Evolutionary conservation across 2,888 invertebrate genomes (phyloP).

Genomic region (Ophion slaviceki): DNA sequence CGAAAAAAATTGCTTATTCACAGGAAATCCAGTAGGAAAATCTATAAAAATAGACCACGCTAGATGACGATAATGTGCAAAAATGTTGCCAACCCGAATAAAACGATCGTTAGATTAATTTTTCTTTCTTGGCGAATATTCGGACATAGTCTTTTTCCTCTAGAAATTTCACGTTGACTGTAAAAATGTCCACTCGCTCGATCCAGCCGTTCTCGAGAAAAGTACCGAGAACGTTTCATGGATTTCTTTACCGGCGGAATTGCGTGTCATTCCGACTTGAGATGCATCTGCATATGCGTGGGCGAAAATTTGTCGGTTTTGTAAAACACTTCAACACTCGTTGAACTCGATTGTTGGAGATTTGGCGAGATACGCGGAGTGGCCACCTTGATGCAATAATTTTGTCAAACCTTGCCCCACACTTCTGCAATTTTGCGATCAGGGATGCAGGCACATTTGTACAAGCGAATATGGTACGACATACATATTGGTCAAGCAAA

Average conservation of each 20-base stretch:
- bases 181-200: neutral
- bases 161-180: neutral
- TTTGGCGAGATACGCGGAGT: conserved; percentile 19
- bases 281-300: neutral
- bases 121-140: too few species aligned
- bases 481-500: neutral
- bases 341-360: neutral
- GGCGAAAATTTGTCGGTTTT: neutral
- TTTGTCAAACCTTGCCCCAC: conserved; percentile 26
- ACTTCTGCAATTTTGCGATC: conserved; percentile 15
- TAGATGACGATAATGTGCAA: too few species aligned
- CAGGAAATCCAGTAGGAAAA: too few species aligned
- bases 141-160: too few species aligned
- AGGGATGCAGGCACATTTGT: neutral
- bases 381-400: conserved; percentile 33
- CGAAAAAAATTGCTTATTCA: too few species aligned
- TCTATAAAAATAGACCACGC: too few species aligned
- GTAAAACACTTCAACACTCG: neutral
- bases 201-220: neutral
- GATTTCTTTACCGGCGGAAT: neutral
- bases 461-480: neutral
- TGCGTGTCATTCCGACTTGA: neutral
- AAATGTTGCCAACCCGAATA: too few species aligned
- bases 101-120: too few species aligned
- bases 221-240: neutral